phyloP scores from a whole-genome alignment of 2,113 vertebrate species.

The Elephantulus edwardii region DNA sequence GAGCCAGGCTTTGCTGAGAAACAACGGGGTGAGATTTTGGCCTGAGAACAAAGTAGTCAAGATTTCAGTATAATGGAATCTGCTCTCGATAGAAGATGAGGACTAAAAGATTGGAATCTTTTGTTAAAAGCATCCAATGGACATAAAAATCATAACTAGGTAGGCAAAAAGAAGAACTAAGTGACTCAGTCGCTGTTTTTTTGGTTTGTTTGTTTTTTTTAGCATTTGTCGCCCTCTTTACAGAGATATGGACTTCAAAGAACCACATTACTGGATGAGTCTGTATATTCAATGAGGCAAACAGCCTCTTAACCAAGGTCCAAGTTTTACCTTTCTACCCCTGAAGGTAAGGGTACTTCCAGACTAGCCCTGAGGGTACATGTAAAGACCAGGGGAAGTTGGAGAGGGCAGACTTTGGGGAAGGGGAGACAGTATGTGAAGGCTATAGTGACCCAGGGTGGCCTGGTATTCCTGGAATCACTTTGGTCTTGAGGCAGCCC shows the following conservation, averaged over 20 bases:
- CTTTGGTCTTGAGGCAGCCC: constrained; percentile 39
- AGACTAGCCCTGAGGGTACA: constrained; percentile 29
- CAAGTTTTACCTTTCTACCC: constrained; percentile 37
- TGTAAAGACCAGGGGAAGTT: background rate
- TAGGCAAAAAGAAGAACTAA: constrained; percentile 38
- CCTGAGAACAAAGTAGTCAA: constrained; percentile 28
- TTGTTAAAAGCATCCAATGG: constrained; percentile 39
- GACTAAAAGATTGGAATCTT: constrained; percentile 25
- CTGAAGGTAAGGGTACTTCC: constrained; percentile 59
- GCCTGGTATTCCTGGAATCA: background rate
- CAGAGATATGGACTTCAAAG: background rate
- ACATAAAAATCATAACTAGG: constrained; percentile 16
- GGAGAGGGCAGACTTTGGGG: background rate
- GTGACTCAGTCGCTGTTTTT: no score
- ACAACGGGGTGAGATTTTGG: constrained; percentile 50
- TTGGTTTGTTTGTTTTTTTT: no score
- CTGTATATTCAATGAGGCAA: constrained; percentile 12
- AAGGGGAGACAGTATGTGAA: background rate
- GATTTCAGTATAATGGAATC: constrained; percentile 39
- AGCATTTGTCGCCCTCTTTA: constrained; percentile 42
- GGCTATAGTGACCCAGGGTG: constrained; percentile 1
- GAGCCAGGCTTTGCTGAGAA: constrained; percentile 53
- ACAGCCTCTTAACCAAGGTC: background rate
- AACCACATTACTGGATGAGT: constrained; percentile 10
- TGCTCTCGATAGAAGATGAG: constrained; percentile 26